Evolutionary conservation across 2,113 vertebrate species (phyloP).

Genomic region (Chaenocephalus aceratus): DNA sequence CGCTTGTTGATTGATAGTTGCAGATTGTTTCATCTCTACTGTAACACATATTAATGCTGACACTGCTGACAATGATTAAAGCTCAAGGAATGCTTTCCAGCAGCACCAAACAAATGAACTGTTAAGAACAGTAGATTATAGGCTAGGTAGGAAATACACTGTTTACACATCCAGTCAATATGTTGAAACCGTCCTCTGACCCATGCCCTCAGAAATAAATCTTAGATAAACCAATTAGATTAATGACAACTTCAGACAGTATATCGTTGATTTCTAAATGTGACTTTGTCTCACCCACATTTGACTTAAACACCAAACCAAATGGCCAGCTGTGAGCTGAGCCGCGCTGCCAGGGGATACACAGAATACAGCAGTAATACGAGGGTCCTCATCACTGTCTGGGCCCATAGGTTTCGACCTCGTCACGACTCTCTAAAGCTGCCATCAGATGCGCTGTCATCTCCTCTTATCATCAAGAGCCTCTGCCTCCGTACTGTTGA

Average conservation of each 20-base stretch:
- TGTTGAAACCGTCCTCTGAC: slow-evolving; percentile 1
- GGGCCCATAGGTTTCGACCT: slow-evolving; percentile 46
- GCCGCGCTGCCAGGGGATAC: slow-evolving; percentile 44
- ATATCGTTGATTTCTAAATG: slow-evolving; percentile 23
- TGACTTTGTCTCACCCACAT: slow-evolving; percentile 23
- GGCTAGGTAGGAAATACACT: neutral
- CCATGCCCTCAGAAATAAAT: neutral
- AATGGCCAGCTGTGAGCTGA: slow-evolving; percentile 53
- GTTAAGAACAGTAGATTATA: neutral
- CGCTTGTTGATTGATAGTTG: slow-evolving; percentile 8
- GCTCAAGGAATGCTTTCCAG: neutral
- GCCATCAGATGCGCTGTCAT: slow-evolving; percentile 57
- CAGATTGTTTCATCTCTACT: slow-evolving; percentile 16
- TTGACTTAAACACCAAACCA: neutral
- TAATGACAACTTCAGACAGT: slow-evolving; percentile 4
- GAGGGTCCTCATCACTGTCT: slow-evolving; percentile 41
- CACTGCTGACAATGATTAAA: neutral
- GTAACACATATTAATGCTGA: slow-evolving; percentile 13
- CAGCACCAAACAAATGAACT: neutral
- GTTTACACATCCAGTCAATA: neutral
- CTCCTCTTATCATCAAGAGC: slow-evolving; percentile 51
- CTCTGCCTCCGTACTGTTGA: slow-evolving; percentile 25
- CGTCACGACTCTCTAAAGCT: slow-evolving; percentile 45
- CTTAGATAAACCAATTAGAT: neutral
- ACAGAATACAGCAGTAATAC: slow-evolving; percentile 7